Conservation (phyloP, 2,888 invertebrate genomes). For the Sphecodes monilicornis region DNA sequence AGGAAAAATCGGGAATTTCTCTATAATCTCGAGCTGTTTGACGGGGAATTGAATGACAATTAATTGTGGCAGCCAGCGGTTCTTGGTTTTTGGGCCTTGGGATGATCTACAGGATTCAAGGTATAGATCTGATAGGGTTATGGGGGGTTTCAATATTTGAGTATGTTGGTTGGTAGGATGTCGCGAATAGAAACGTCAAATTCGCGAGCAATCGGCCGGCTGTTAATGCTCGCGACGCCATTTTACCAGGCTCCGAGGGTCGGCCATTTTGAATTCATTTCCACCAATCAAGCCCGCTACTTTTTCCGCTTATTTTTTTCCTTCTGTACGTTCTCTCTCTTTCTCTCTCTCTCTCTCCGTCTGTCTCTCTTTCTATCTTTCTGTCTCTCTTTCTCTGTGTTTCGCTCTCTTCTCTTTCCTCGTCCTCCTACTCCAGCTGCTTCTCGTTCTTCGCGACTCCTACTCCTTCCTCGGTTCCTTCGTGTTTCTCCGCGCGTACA, state of each 20-base stretch:
- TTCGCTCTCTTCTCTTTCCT: conserved; percentile 7
- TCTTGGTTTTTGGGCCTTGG: neutral
- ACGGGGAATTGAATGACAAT: neutral
- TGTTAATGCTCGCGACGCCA: conserved; percentile 79
- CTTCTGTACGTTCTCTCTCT: conserved; percentile 43
- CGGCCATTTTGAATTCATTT: conserved; percentile 84
- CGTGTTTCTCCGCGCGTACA: conserved; percentile 2
- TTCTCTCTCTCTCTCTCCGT: conserved; percentile 35
- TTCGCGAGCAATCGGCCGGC: conserved; percentile 71
- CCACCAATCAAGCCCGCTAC: conserved; percentile 80
- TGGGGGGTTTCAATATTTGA: neutral
- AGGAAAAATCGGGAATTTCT: neutral
- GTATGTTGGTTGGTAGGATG: neutral
- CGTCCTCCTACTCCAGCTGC: conserved; percentile 40
- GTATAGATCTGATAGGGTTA: neutral
- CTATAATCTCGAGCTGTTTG: accelerated
- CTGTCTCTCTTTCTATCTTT: conserved; percentile 44
- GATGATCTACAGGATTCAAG: conserved; percentile 24
- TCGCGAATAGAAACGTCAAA: conserved; percentile 79
- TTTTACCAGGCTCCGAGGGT: conserved; percentile 75
- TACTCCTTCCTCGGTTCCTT: neutral
- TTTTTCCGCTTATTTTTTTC: conserved; percentile 74
- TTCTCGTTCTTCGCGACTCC: conserved; percentile 9
- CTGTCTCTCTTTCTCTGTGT: no score
- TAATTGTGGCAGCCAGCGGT: neutral